phyloP scores from a whole-genome alignment of 2,888 invertebrate genomes.

The Acronicta aceris region DNA sequence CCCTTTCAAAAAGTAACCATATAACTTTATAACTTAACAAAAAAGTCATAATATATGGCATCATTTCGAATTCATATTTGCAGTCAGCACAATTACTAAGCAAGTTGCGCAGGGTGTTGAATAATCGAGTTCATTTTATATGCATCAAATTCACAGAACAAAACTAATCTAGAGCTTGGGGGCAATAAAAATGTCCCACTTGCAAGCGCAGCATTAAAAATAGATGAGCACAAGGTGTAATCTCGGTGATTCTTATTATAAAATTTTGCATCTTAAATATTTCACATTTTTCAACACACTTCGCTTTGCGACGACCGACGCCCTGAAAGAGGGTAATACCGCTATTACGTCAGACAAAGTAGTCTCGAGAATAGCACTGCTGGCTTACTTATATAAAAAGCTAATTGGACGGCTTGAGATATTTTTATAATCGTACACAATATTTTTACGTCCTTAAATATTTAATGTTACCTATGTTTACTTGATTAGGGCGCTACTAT shows the following conservation, averaged over 20 bases:
- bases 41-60: conserved; percentile 66
- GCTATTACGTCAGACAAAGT: conserved; percentile 76
- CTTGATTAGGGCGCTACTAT: conserved; percentile 24
- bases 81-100: conserved; percentile 67
- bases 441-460: conserved; percentile 48
- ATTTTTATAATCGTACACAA: conserved; percentile 57
- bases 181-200: conserved; percentile 88
- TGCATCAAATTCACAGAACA: conserved; percentile 89
- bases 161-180: conserved; percentile 86
- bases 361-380: conserved; percentile 63
- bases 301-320: conserved; percentile 66
- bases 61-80: conserved; percentile 80
- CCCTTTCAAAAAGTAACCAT: too few species aligned
- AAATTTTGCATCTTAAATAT: conserved; percentile 86
- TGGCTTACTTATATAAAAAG: conserved; percentile 61
- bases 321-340: conserved; percentile 71
- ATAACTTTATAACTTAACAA: conserved; percentile 12
- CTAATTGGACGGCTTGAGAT: conserved; percentile 59
- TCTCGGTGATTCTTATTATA: conserved; percentile 86
- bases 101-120: conserved; percentile 80
- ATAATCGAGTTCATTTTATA: conserved; percentile 87
- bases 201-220: conserved; percentile 82
- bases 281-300: conserved; percentile 83
- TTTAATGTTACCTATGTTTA: conserved; percentile 28
- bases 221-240: conserved; percentile 87